phyloP scores from a whole-genome alignment of 2,797 vertebrate species.

The Eospalax fontanierii region DNA sequence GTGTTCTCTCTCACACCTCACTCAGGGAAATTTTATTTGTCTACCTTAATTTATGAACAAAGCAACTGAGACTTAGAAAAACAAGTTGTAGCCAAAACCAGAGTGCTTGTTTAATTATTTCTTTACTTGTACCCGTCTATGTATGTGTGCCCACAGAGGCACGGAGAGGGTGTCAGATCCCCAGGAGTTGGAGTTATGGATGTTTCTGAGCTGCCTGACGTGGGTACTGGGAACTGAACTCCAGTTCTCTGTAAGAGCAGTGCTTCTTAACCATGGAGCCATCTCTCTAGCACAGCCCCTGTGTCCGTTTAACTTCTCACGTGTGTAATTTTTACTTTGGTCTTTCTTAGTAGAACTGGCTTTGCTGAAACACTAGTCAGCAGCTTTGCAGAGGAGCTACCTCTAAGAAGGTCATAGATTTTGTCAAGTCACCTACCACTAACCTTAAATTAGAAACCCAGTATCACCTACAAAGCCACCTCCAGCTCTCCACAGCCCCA shows the following conservation, averaged over 20 bases:
- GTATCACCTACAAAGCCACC: rapidly evolving
- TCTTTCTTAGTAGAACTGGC: not conserved
- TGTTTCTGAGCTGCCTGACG: not conserved
- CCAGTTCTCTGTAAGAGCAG: not conserved
- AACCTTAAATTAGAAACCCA: rapidly evolving
- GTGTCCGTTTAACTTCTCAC: not conserved
- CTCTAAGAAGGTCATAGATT: rapidly evolving
- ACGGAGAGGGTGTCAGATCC: not conserved
- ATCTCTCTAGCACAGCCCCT: not conserved
- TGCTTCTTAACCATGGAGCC: not conserved
- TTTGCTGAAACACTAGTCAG: not conserved
- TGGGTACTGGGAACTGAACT: not conserved
- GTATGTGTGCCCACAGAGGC: not conserved
- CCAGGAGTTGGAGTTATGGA: not conserved
- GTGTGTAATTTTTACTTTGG: not conserved
- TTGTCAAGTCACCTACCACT: rapidly evolving
- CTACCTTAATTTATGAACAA: not conserved
- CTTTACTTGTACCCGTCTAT: not conserved
- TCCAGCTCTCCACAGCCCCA: too few relatives aligned
- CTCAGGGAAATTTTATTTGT: too few relatives aligned
- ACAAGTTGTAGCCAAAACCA: not conserved
- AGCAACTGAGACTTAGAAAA: not conserved
- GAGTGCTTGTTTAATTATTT: not conserved
- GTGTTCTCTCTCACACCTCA: not conserved
- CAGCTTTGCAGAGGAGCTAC: rapidly evolving